A percentile compares a stretch with the other conserved stretches of the same genome.
Conservation (phyloP, 2,888 invertebrate species). For the Cantharis nigra region DNA sequence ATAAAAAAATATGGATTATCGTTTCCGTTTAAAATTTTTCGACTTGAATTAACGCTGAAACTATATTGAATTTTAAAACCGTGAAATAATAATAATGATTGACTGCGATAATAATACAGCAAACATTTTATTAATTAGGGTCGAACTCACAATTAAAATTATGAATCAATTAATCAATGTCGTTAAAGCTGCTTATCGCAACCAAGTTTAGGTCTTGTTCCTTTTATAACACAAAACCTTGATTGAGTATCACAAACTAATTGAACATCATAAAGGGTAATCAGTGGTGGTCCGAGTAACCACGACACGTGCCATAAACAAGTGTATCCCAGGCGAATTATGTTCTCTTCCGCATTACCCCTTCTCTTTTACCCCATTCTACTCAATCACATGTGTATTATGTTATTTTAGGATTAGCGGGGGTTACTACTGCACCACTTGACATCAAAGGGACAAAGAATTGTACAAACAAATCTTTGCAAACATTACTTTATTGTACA, state of each 20-base stretch:
- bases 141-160: not conserved
- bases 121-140: not conserved
- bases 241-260: conserved; percentile 43
- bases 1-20: not conserved
- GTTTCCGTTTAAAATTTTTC: not conserved
- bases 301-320: conserved; percentile 51
- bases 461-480: conserved; percentile 46
- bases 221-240: conserved; percentile 23
- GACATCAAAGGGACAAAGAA: conserved; percentile 50
- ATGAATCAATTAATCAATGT: not conserved
- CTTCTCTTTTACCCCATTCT: conserved; percentile 26
- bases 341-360: conserved; percentile 34
- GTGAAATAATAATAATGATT: not conserved
- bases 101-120: not conserved
- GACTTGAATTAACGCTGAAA: too few relatives aligned
- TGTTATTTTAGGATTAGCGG: conserved; percentile 51
- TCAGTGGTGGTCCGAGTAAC: conserved; percentile 47
- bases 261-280: conserved; percentile 53
- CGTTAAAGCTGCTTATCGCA: conserved; percentile 3
- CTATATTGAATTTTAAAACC: too few relatives aligned
- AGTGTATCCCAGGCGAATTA: conserved; percentile 45
- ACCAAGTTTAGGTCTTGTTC: conserved; percentile 4
- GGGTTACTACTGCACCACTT: conserved; percentile 44
- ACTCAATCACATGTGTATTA: conserved; percentile 45
- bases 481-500: conserved; percentile 44